Evolutionary conservation across 1,140 invertebrate genomes (phyloP), one percentile per base, ranked within the genome.

Genomic region (Lutraria rhynchaena): DNA sequence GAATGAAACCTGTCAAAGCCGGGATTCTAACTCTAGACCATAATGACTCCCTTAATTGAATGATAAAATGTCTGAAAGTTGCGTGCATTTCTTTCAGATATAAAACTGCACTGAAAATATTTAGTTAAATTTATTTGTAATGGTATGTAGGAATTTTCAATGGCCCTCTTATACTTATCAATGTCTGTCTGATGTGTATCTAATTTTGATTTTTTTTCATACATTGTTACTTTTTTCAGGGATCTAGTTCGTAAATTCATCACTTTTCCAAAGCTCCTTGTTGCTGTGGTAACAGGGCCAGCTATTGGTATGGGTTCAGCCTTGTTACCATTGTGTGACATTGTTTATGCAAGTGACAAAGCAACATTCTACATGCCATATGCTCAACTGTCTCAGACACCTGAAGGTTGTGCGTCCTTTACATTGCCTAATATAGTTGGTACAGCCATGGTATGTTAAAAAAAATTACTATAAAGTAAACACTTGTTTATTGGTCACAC

Each of bases 281-380:
- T 99, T 65, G 96, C 95, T 37, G 93, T 98, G 49, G 95, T 99
- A 0, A 98, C 99, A 94, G 98, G 98, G 41, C 96, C 96, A 60
- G 97, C 98, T 22, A 94, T 99, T 83, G 98, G 98, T 19, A 95
- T 99, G 84, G 95, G 95, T 57, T 95, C 95, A 5, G 98, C 97
- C 13, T 95, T 96, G 9, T 92, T 98, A 37, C 95, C 94, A 11
- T 93, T 99, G 0, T 99, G 95, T 94, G 98, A 99, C 93, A 93
- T 97, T 57, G 95, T 98, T 27, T 98, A 97, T 92, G 96, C 97
- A 65, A 95, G 95, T 31, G 95, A 97, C 76, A 95, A 93, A 75
- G 96, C 97, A 15, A 95, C 95, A 81, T 98, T 99, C 90, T 93
- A 95, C 78, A 96, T 97, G 82, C 97, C 98, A 57, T 98, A 99